These are phyloP conservation scores for Epistrophella euchroma DNA, from an alignment of 2,888 invertebrate genomes.

Conservation along the genomic window DNA sequence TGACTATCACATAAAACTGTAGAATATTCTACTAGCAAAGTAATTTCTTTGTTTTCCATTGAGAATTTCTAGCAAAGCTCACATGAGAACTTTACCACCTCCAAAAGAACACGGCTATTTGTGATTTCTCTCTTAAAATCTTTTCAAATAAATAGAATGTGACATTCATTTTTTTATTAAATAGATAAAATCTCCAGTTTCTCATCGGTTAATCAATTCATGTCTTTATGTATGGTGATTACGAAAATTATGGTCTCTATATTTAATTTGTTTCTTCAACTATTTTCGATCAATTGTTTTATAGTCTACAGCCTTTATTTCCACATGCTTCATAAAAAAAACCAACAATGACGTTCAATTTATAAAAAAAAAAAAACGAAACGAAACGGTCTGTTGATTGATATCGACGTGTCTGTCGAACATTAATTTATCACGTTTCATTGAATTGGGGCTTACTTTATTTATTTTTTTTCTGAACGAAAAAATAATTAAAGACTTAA, in stretches of 20 bases:
- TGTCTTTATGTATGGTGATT: not conserved
- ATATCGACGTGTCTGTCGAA: slow-evolving; percentile 34
- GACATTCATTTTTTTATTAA: too few relatives aligned
- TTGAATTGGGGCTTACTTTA: slow-evolving; percentile 28
- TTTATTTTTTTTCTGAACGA: slow-evolving; percentile 34
- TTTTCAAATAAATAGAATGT: too few relatives aligned
- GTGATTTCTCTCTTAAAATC: too few relatives aligned
- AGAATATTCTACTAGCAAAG: too few relatives aligned
- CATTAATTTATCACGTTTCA: slow-evolving; percentile 50
- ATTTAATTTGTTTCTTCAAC: not conserved
- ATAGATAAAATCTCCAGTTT: not conserved
- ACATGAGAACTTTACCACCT: too few relatives aligned
- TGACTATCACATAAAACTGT: too few relatives aligned
- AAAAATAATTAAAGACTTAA: slow-evolving; percentile 48
- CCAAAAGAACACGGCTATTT: too few relatives aligned
- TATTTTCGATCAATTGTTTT: not conserved
- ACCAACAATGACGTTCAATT: slow-evolving; percentile 1
- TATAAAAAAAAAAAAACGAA: slow-evolving; percentile 1
- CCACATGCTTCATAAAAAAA: not conserved
- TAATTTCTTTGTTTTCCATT: too few relatives aligned
- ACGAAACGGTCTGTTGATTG: slow-evolving; percentile 1
- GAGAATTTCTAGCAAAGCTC: too few relatives aligned
- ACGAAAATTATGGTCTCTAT: not conserved
- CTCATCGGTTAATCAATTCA: not conserved
- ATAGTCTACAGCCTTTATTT: not conserved